Percentiles rank a stretch among this genome's conserved stretches.
Conservation (phyloP, 2,888 invertebrate species). For the Barypeithes pellucidus region DNA sequence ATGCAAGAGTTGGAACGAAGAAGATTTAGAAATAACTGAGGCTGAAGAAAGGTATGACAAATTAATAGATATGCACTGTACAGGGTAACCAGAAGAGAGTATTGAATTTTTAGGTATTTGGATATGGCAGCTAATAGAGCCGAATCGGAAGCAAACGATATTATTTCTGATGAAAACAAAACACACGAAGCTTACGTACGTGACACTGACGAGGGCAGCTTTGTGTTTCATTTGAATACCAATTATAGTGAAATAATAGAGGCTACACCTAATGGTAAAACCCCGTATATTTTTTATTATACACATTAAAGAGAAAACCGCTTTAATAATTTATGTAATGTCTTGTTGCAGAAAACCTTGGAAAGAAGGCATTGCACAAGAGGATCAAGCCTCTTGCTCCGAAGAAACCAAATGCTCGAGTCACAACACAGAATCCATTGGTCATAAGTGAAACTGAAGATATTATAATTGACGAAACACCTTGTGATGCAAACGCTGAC, state of each 20-base stretch:
- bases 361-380: background rate
- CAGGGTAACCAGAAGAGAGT: no score
- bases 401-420: background rate
- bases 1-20: background rate
- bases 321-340: background rate
- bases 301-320: no score
- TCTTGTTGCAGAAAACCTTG: background rate
- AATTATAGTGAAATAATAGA: background rate
- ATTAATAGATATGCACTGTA: background rate
- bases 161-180: background rate
- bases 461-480: slow-evolving; percentile 22
- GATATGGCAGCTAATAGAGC: background rate
- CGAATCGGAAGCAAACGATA: background rate
- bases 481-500: background rate
- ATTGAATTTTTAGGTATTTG: slow-evolving; percentile 19
- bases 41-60: background rate
- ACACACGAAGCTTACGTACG: background rate
- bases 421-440: background rate
- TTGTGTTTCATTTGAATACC: slow-evolving; percentile 13
- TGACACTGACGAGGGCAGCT: slow-evolving; percentile 1
- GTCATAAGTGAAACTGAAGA: slow-evolving; percentile 1
- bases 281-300: no score
- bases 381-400: background rate
- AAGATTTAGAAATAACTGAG: background rate
- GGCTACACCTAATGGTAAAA: slow-evolving; percentile 15